Evolutionary conservation across 2,888 invertebrate species (phyloP).

Genomic region (Orthosia cruda): DNA sequence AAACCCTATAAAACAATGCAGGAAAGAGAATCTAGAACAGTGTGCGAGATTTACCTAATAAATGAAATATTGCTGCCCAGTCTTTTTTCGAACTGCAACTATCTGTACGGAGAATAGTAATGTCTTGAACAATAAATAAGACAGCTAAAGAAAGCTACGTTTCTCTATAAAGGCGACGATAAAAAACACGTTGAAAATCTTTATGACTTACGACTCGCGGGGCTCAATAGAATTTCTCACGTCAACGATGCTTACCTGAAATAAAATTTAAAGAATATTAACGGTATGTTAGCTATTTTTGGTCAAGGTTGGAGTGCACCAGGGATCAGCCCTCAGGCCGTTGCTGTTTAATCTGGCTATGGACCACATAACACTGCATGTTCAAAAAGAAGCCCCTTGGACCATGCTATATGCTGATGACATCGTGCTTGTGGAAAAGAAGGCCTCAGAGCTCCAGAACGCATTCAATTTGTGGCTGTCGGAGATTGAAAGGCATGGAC

Average conservation of each 20-base stretch:
- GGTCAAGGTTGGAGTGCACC: no score
- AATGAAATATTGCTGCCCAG: conserved; percentile 24
- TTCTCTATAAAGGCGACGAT: conserved; percentile 58
- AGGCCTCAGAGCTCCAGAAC: no score
- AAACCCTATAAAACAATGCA: conserved; percentile 25
- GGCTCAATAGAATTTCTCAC: conserved; percentile 76
- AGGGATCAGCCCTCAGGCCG: no score
- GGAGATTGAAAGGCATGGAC: no score
- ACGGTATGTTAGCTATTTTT: conserved; percentile 37
- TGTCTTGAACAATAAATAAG: conserved; percentile 56
- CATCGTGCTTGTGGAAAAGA: no score
- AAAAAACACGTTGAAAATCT: conserved; percentile 71
- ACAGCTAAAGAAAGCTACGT: conserved; percentile 56
- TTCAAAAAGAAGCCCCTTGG: no score
- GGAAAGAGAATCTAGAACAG: conserved; percentile 14
- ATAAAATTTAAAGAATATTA: conserved; percentile 59
- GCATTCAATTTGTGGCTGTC: no score
- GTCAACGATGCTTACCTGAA: conserved; percentile 74
- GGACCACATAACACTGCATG: no score
- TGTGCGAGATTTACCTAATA: conserved; percentile 21
- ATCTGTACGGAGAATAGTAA: conserved; percentile 37
- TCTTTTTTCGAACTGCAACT: conserved; percentile 27
- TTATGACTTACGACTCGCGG: conserved; percentile 70
- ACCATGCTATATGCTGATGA: no score
- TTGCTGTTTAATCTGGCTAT: no score